phyloP scores from a whole-genome alignment of 2,113 vertebrate genomes.

The Mustelus asterias region DNA sequence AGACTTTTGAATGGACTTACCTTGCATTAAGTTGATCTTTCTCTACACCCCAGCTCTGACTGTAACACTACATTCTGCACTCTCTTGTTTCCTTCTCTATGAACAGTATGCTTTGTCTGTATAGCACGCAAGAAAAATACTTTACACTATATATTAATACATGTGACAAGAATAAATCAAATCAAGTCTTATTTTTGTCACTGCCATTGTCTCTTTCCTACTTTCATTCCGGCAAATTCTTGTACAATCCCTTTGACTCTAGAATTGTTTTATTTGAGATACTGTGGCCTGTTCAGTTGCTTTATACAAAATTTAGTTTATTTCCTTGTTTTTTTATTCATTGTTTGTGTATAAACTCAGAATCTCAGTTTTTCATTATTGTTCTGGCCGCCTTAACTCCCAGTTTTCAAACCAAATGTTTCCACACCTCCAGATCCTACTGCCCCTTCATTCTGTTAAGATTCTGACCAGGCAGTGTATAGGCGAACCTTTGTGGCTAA shows the following conservation, averaged over 20 bases:
- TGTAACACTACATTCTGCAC: no score
- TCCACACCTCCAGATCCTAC: neutral
- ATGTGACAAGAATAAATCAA: no score
- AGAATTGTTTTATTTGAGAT: neutral
- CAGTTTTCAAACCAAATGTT: neutral
- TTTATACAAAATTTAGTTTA: neutral
- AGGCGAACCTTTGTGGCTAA: neutral
- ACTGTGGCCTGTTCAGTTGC: neutral
- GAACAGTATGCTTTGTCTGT: no score
- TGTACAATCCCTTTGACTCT: neutral
- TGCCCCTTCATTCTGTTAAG: neutral
- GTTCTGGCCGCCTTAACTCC: neutral
- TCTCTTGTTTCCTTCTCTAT: no score
- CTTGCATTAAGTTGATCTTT: no score
- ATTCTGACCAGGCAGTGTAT: neutral
- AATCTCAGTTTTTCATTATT: neutral
- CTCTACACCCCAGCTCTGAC: no score
- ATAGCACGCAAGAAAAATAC: no score
- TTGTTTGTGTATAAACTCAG: neutral
- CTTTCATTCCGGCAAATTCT: neutral
- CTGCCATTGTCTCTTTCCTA: neutral
- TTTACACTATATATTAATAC: no score
- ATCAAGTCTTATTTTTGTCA: neutral
- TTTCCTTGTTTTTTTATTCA: neutral
- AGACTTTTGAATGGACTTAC: no score